Conservation (phyloP, 2,113 vertebrate genomes). For the Megalops atlanticus region DNA sequence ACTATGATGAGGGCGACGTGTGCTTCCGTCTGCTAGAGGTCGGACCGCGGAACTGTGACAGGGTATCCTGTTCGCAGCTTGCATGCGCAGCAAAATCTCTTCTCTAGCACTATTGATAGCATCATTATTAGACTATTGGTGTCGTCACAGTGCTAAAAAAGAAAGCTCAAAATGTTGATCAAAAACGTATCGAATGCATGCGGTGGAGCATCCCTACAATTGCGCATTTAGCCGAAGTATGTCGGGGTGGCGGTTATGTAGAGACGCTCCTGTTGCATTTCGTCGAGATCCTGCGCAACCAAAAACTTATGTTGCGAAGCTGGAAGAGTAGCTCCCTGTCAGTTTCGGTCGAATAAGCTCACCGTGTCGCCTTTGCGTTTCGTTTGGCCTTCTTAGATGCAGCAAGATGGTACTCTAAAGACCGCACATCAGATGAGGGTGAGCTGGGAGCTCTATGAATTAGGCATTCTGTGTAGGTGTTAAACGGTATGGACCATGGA, state of each 20-base stretch:
- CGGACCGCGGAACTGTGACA: neutral
- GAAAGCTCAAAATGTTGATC: too few relatives aligned
- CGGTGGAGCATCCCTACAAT: neutral
- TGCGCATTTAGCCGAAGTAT: neutral
- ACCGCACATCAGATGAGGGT: neutral
- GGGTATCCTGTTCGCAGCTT: neutral
- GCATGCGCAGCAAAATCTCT: neutral
- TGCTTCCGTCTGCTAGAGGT: neutral
- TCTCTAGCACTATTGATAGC: neutral
- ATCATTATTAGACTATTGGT: neutral
- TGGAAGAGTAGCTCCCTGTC: neutral
- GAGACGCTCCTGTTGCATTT: conserved; percentile 43
- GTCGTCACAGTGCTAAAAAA: neutral
- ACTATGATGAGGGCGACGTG: neutral
- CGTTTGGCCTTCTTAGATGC: neutral
- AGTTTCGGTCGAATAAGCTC: neutral
- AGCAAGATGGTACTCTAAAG: neutral
- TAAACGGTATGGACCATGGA: conserved; percentile 10
- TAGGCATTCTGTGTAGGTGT: conserved; percentile 8
- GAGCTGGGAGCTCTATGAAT: neutral
- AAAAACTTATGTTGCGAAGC: conserved; percentile 30
- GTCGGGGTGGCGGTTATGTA: neutral
- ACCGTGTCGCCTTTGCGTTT: too few relatives aligned
- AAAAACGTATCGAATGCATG: neutral
- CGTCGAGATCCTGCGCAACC: conserved; percentile 18